phyloP scores from a whole-genome alignment of 2,888 invertebrate species.

The Ochropleura plecta region DNA sequence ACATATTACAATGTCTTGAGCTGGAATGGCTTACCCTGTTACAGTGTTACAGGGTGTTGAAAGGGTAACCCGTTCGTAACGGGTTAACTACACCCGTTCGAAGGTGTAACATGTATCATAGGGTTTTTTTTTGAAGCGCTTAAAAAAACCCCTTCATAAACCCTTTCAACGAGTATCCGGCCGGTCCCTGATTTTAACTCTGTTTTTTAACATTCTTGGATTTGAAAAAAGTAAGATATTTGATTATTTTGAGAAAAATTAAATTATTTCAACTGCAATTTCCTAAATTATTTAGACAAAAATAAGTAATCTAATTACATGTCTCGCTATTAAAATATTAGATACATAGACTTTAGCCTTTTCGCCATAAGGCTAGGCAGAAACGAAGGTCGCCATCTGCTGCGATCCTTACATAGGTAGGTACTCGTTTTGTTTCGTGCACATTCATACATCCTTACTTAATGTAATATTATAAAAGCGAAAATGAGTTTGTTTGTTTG shows the following conservation, averaged over 20 bases:
- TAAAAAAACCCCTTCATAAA: no score
- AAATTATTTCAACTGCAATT: background rate
- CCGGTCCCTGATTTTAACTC: background rate
- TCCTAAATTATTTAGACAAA: background rate
- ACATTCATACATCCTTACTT: background rate
- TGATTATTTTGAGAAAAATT: background rate
- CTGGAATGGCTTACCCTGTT: no score
- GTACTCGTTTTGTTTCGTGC: no score
- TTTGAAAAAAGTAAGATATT: background rate
- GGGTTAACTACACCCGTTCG: no score
- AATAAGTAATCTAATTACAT: background rate
- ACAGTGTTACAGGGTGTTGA: no score
- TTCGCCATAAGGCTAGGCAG: background rate
- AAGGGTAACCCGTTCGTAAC: no score
- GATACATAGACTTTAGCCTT: background rate
- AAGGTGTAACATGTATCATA: no score
- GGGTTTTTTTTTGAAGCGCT: no score
- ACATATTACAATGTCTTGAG: no score
- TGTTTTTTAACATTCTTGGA: background rate
- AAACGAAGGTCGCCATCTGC: background rate
- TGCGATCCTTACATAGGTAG: background rate
- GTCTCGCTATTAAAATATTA: background rate
- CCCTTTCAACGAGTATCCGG: no score
- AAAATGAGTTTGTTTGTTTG: no score
- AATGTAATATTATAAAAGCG: no score